Conservation (phyloP, 2,113 vertebrate genomes). For the Salminus brasiliensis region DNA sequence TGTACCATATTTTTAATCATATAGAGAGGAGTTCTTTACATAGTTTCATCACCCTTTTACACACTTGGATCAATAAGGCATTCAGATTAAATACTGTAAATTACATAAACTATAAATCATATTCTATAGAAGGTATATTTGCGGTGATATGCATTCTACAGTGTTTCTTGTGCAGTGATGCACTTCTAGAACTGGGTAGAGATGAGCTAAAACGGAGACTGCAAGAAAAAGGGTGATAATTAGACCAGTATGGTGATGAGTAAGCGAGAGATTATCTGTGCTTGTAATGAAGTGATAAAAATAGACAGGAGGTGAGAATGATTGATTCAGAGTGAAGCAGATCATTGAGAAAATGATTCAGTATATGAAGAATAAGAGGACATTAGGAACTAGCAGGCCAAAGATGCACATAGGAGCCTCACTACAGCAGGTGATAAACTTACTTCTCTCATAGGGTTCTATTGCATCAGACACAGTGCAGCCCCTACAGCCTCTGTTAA, state of each 20-base stretch:
- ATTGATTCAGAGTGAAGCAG: background rate
- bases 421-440: conserved; percentile 1
- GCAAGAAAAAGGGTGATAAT: background rate
- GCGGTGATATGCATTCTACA: too few relatives aligned
- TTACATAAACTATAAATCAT: too few relatives aligned
- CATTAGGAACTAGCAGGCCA: background rate
- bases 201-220: background rate
- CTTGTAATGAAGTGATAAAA: background rate
- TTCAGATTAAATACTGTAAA: too few relatives aligned
- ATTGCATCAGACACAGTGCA: conserved; percentile 51
- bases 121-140: too few relatives aligned
- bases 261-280: background rate
- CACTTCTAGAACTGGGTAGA: background rate
- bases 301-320: too few relatives aligned
- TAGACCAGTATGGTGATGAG: background rate
- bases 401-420: background rate
- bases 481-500: conserved; percentile 24
- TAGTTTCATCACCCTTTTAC: background rate
- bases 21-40: background rate
- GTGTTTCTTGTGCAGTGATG: background rate
- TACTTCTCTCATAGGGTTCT: conserved; percentile 1
- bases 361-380: background rate
- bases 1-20: background rate
- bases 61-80: background rate
- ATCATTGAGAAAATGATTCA: background rate